Base-by-base conservation (phyloP, 2,797 vertebrate genomes). In the Myiotriccus ornatus region DNA sequence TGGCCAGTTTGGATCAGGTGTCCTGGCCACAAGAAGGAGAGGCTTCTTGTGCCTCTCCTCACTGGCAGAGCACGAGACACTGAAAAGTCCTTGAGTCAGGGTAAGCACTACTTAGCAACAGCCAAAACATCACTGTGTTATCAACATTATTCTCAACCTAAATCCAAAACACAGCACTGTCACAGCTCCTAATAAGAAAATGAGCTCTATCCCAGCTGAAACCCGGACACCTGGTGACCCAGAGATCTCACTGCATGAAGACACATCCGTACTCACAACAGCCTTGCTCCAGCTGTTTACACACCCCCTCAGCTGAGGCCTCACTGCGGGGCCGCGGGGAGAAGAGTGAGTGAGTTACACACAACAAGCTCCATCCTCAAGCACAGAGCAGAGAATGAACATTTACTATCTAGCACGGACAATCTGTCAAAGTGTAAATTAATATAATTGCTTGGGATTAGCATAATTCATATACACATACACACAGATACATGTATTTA, bases 251-350 rank as follows among this genome's bases (percentile, higher is more conserved):
- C 9, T 78, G 75, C 64, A 78, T 52, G 84, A 55, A 64, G 60
- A 78, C 69, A 92, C 84, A 93, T 92, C 90, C 37, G 41, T 19
- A 21, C 7, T 52, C 0, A 0, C 14, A 74, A 78, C 87, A 94
- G 95, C 87, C 82, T 44, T 76, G 65, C 89, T 77, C 79, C 94
- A 95, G 94, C 93, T 96, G 94, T 89, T 96, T 18, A 60, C 39
- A 73, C 50, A 57, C 32, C 43, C 84, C 93, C 87, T 79, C 25
- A 53, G 44, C n/a, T 0, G 2, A 73, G 91, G 93, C 84, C 93
- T 84, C 92, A 16, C 65, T 4, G 1, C 0, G 24, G 71, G 84
- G 73, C 84, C 24, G 0, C 0, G 0, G 43, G 44, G 56, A 80
- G 68, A n/a, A 16, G 3, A 53, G 35, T 0, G 35, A 91, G 11